phyloP scores from a whole-genome alignment of 2,113 vertebrate genomes.

The Amazona guildingii region DNA sequence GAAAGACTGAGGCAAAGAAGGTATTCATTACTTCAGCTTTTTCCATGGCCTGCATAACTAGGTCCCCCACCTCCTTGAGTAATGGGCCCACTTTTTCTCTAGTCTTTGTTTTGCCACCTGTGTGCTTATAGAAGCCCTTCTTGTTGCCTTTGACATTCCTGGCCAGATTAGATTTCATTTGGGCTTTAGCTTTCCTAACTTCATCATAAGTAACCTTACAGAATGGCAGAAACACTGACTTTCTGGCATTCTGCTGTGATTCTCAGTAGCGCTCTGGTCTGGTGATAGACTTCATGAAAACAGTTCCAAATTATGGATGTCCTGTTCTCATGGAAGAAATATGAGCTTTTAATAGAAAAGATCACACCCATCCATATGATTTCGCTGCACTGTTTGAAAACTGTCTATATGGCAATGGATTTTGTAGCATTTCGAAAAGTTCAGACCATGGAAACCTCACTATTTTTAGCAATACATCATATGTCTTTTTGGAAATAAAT shows the following conservation, averaged over 20 bases:
- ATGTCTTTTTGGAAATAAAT: background rate
- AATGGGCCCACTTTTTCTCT: background rate
- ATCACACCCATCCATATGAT: background rate
- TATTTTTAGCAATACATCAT: background rate
- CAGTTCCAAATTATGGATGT: background rate
- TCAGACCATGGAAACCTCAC: background rate
- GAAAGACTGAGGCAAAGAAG: background rate
- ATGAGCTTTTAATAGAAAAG: background rate
- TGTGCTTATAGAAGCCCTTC: background rate
- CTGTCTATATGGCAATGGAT: background rate
- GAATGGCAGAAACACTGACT: background rate
- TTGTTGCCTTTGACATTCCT: background rate
- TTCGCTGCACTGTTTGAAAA: background rate
- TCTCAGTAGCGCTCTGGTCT: background rate
- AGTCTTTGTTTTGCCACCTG: background rate
- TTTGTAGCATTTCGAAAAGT: background rate
- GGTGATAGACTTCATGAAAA: background rate
- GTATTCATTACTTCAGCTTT: background rate
- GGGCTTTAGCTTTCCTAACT: background rate
- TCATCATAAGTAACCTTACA: background rate
- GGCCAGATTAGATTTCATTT: background rate
- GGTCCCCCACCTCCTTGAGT: background rate
- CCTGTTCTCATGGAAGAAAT: background rate
- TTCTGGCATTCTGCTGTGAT: background rate
- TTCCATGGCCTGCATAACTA: background rate